phyloP scores from a whole-genome alignment of 2,888 invertebrate genomes.

The Hyposoter didymator region DNA sequence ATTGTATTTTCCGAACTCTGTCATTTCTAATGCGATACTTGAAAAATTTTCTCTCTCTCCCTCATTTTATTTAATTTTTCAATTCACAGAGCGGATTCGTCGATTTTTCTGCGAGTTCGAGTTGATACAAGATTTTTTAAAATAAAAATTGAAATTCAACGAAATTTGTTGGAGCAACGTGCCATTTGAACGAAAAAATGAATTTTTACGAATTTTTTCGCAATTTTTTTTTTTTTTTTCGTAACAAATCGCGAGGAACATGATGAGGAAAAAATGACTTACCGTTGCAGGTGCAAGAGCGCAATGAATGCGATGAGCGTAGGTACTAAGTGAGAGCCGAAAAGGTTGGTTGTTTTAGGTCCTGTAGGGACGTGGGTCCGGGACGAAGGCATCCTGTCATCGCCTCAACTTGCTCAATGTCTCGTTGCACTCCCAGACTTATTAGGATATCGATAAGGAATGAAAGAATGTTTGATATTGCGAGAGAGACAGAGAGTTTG shows the following conservation, averaged over 20 bases:
- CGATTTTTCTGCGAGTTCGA: too few relatives aligned
- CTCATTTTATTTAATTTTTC: not conserved
- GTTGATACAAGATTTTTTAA: too few relatives aligned
- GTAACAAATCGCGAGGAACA: not conserved
- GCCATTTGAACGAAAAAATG: too few relatives aligned
- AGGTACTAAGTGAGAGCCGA: conserved; percentile 72
- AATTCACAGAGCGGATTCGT: too few relatives aligned
- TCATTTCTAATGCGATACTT: conserved; percentile 15
- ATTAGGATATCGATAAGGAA: not conserved
- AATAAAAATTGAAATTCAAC: not conserved
- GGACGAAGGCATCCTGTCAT: conserved; percentile 83
- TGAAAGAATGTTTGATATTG: conserved; percentile 8
- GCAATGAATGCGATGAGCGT: conserved; percentile 75
- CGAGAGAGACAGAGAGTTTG: too few relatives aligned
- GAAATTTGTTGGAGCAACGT: not conserved
- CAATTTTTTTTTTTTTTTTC: not conserved
- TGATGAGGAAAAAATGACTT: conserved; percentile 67
- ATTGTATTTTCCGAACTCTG: conserved; percentile 24
- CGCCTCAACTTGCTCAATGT: conserved; percentile 77
- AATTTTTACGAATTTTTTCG: too few relatives aligned
- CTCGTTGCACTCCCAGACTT: conserved; percentile 72
- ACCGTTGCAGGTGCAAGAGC: conserved; percentile 79
- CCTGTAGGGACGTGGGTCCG: conserved; percentile 79
- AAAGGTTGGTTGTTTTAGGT: conserved; percentile 75
- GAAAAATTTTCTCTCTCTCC: not conserved